Base-by-base conservation (phyloP, 2,888 invertebrate species). In the Ellobium chinense region DNA sequence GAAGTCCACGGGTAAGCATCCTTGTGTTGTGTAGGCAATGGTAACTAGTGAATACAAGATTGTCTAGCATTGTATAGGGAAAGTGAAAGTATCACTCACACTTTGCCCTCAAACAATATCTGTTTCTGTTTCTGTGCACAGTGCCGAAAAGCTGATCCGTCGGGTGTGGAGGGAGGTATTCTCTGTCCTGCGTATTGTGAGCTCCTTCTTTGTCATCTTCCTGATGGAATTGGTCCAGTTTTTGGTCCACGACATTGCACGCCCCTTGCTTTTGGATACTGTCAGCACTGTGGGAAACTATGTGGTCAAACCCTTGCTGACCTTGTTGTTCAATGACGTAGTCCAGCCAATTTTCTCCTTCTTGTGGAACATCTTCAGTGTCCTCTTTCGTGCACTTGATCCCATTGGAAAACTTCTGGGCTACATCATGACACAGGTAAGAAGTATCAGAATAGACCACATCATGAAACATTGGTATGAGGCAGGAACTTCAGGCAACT, bases 141-240 rank as follows among this genome's bases (percentile, higher is more conserved):
- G 80, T 27, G n/a, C 69, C 14, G 80, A 80, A 37, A 74, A 69
- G 36, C 3, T 80, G 29, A 75, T 75, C 54, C 34, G 74, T 18
- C 65, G 75, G 14, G 75, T 80, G 3, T 80, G 80, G 80, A 54
- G 80, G 36, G 80, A 80, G 34, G 68, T 75, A n/a, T 80, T 80
- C 69, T 56, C 80, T 7, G 75, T 58, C 3, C 69, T 75, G 18
- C 80, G 80, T 5, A 54, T 80, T 27, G 7, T 75, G 24, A 80
- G 69, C n/a, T 80, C 80, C 1, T n/a, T 80, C 24, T 68, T 80
- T 69, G 63, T 80, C 27, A 58, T 80, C 21, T 75, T 80, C 54
- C 18, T 80, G 24, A 39, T 65, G 12, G 80, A 80, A 36, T 54
- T 80, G 46, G 34, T 80, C 4, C 60, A 60, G 4, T 80, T 69